These are phyloP conservation scores for Drosophila pseudotalamancana DNA, from an alignment of 2,888 invertebrate genomes.

Conservation along the genomic window DNA sequence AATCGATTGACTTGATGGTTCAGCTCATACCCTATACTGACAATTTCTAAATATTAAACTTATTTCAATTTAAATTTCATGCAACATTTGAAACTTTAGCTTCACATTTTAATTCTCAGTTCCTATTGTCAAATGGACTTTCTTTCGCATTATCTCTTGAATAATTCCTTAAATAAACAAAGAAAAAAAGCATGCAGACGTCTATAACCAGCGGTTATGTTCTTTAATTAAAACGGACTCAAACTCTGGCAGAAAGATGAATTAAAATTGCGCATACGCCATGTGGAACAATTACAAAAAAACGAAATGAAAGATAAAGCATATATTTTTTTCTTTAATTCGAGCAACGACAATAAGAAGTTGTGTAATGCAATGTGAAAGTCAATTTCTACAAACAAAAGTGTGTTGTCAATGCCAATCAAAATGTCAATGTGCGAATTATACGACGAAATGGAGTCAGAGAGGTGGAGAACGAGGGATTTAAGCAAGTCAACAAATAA, in stretches of 20 bases:
- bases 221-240: constrained; percentile 29
- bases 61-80: too few relatives aligned
- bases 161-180: neutral
- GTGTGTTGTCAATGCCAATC: constrained; percentile 75
- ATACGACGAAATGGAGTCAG: constrained; percentile 20
- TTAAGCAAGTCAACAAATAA: constrained; percentile 12
- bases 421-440: constrained; percentile 72
- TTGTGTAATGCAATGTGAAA: constrained; percentile 46
- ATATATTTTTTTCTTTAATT: too few relatives aligned
- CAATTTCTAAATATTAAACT: too few relatives aligned
- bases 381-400: constrained; percentile 58
- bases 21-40: too few relatives aligned
- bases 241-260: constrained; percentile 19
- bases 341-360: constrained; percentile 13
- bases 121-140: too few relatives aligned
- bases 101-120: too few relatives aligned
- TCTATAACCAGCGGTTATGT: constrained; percentile 52
- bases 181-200: constrained; percentile 39
- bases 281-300: neutral
- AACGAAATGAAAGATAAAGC: constrained; percentile 40
- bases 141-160: too few relatives aligned
- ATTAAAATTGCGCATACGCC: constrained; percentile 54
- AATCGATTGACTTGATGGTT: too few relatives aligned
- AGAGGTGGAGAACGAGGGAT: neutral
- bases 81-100: too few relatives aligned